phyloP scores from a whole-genome alignment of 2,113 vertebrate species.

The Empidonax alnorum region DNA sequence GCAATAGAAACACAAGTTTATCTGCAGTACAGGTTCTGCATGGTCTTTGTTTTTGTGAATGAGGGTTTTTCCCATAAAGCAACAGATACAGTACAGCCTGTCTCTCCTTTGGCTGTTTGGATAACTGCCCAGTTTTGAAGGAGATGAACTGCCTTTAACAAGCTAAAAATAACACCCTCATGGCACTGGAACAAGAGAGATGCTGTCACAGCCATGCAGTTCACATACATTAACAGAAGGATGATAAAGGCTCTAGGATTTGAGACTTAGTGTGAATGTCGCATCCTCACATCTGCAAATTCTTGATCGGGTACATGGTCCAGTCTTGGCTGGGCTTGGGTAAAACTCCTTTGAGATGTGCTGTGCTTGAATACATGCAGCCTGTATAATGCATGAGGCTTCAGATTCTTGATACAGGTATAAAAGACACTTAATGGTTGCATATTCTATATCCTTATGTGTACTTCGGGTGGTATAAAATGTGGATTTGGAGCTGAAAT shows the following conservation, averaged over 20 bases:
- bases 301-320: neutral
- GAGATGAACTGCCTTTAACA: conserved; percentile 67
- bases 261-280: conserved; percentile 10
- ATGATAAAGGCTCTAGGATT: conserved; percentile 18
- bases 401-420: neutral
- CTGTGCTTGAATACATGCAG: neutral
- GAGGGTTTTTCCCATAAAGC: conserved; percentile 59
- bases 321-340: neutral
- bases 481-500: neutral
- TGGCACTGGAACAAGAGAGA: conserved; percentile 53
- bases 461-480: neutral
- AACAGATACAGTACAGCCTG: conserved; percentile 63
- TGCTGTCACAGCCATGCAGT: conserved; percentile 1
- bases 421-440: neutral
- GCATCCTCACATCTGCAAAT: conserved; percentile 59
- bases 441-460: neutral
- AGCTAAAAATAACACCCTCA: conserved; percentile 63
- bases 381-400: neutral
- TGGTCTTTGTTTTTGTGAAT: conserved; percentile 61
- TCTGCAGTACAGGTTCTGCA: neutral
- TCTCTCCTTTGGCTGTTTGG: conserved; percentile 69
- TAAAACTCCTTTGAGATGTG: neutral
- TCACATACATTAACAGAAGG: conserved; percentile 30
- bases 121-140: conserved; percentile 72
- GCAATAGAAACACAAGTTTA: neutral